phyloP scores from a whole-genome alignment of 2,888 invertebrate genomes.

The Drosophila nigritarsus region DNA sequence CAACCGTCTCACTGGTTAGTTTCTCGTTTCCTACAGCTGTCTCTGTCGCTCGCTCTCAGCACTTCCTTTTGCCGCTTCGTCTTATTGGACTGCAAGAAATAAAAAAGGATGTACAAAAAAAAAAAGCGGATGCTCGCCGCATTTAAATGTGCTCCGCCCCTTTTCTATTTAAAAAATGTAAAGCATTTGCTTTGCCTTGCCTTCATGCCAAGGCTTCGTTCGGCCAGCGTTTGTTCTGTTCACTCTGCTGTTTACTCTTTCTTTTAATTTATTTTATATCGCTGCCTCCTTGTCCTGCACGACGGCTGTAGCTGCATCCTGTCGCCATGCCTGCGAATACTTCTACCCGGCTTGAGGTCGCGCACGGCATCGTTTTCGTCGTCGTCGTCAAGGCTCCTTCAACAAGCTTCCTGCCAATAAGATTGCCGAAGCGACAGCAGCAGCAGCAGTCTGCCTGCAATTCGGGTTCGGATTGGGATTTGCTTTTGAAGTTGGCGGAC shows the following conservation, averaged over 20 bases:
- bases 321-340: constrained; percentile 41
- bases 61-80: constrained; percentile 63
- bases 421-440: constrained; percentile 36
- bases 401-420: constrained; percentile 71
- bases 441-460: constrained; percentile 25
- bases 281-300: constrained; percentile 57
- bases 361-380: constrained; percentile 25
- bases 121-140: constrained; percentile 48
- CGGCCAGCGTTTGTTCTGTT: constrained; percentile 17
- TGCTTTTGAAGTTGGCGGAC: constrained; percentile 9
- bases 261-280: constrained; percentile 79
- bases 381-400: constrained; percentile 58
- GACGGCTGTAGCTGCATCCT: constrained; percentile 29
- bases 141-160: constrained; percentile 83
- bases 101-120: constrained; percentile 37
- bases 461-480: neutral
- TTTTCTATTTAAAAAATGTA: constrained; percentile 81
- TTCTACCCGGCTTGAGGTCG: constrained; percentile 72
- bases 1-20: constrained; percentile 33
- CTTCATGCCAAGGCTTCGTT: constrained; percentile 18
- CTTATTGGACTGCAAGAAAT: constrained; percentile 76
- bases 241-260: constrained; percentile 63
- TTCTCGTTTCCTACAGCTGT: constrained; percentile 43
- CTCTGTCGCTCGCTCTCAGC: constrained; percentile 41
- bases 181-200: constrained; percentile 64